These are phyloP conservation scores for Rutpela maculata DNA, from an alignment of 2,888 invertebrate genomes.

Conservation along the genomic window DNA sequence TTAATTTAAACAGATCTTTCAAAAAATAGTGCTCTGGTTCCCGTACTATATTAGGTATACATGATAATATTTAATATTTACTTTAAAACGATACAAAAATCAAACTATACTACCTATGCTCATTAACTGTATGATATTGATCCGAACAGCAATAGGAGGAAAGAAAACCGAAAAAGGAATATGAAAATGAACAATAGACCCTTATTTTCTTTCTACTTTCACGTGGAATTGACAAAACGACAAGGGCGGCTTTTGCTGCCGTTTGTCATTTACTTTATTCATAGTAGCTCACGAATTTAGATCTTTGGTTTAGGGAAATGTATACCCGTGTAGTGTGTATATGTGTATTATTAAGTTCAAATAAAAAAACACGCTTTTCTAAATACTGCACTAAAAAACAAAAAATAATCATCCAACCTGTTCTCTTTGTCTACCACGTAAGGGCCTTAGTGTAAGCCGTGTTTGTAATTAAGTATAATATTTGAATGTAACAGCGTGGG, in stretches of 20 bases:
- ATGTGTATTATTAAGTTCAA: too few species aligned
- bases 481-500: too few species aligned
- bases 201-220: background rate
- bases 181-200: conserved; percentile 12
- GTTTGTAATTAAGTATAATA: too few species aligned
- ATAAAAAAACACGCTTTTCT: too few species aligned
- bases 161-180: background rate
- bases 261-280: conserved; percentile 15
- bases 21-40: too few species aligned
- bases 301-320: background rate
- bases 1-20: too few species aligned
- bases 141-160: background rate
- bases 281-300: conserved; percentile 7
- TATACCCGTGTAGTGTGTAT: too few species aligned
- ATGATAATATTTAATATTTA: background rate
- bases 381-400: too few species aligned
- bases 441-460: too few species aligned
- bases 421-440: too few species aligned
- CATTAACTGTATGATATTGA: conserved; percentile 8
- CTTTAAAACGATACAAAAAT: background rate
- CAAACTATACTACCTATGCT: background rate
- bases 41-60: too few species aligned
- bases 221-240: conserved; percentile 11
- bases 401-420: too few species aligned
- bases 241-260: background rate